These are phyloP conservation scores for Pristionchus maxplancki DNA, from an alignment of 2,888 invertebrate species.

Conservation along the genomic window DNA sequence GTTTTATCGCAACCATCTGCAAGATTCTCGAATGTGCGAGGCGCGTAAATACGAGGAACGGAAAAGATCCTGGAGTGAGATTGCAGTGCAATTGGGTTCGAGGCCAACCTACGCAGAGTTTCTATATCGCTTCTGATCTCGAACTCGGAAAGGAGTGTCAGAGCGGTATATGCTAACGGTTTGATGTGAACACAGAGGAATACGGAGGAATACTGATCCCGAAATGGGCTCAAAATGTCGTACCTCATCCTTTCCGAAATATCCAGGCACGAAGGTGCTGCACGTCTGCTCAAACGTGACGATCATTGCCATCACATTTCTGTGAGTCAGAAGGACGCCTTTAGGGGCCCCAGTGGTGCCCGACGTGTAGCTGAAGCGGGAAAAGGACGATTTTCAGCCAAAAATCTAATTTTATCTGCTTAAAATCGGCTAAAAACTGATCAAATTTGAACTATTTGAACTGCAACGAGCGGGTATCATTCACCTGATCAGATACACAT, in stretches of 20 bases:
- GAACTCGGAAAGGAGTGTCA: no score
- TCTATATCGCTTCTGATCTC: no score
- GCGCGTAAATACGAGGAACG: not conserved
- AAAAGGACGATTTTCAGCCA: not conserved
- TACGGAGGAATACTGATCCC: no score
- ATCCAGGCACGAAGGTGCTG: not conserved
- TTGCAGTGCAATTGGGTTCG: slow-evolving; percentile 51
- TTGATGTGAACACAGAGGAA: no score
- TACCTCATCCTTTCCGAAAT: slow-evolving; percentile 52
- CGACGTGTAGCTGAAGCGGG: slow-evolving; percentile 76
- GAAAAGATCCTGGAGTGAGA: not conserved
- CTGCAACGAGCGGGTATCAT: no score
- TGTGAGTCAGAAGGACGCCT: slow-evolving; percentile 96
- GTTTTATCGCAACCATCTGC: no score
- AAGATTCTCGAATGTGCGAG: not conserved
- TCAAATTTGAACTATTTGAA: no score
- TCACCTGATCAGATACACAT: slow-evolving; percentile 78
- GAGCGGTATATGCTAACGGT: no score
- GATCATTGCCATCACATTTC: slow-evolving; percentile 71
- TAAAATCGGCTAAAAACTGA: no score
- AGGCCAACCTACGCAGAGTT: no score
- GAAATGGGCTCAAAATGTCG: no score
- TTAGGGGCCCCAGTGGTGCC: slow-evolving; percentile 94
- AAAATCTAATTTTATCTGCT: no score
- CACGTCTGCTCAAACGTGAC: not conserved